Evolutionary conservation across 2,888 invertebrate species (phyloP).

Genomic region (Liposcelis brunnea): DNA sequence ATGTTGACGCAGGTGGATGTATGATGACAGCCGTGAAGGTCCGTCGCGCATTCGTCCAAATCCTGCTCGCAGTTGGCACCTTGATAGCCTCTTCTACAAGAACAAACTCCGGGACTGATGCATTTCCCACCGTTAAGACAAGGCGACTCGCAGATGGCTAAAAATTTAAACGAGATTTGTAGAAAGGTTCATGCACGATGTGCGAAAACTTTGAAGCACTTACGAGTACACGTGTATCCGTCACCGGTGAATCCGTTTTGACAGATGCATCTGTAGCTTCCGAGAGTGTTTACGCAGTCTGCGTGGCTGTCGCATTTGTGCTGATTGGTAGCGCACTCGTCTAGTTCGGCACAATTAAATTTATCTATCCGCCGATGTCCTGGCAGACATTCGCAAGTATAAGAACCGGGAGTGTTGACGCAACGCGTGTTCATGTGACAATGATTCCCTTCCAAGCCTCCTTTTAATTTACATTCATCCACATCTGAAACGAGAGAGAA

Average conservation of each 20-base stretch:
- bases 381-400: constrained; percentile 65
- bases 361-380: constrained; percentile 62
- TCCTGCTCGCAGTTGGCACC: constrained; percentile 73
- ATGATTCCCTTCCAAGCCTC: constrained; percentile 64
- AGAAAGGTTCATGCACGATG: background rate
- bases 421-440: constrained; percentile 71
- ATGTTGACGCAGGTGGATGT: constrained; percentile 67
- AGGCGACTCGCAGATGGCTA: constrained; percentile 61
- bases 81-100: constrained; percentile 63
- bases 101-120: constrained; percentile 55
- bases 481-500: constrained; percentile 43
- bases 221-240: constrained; percentile 64
- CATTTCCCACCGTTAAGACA: constrained; percentile 76
- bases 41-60: constrained; percentile 64
- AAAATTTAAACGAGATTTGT: no score
- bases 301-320: constrained; percentile 62
- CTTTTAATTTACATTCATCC: constrained; percentile 66
- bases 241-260: constrained; percentile 56
- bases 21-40: constrained; percentile 51
- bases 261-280: constrained; percentile 63
- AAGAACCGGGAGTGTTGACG: constrained; percentile 65
- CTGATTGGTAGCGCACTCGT: constrained; percentile 55
- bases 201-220: constrained; percentile 27
- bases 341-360: constrained; percentile 62
- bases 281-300: constrained; percentile 61